Conservation (phyloP, 2,797 vertebrate species). For the Coranthus polyacanthus region DNA sequence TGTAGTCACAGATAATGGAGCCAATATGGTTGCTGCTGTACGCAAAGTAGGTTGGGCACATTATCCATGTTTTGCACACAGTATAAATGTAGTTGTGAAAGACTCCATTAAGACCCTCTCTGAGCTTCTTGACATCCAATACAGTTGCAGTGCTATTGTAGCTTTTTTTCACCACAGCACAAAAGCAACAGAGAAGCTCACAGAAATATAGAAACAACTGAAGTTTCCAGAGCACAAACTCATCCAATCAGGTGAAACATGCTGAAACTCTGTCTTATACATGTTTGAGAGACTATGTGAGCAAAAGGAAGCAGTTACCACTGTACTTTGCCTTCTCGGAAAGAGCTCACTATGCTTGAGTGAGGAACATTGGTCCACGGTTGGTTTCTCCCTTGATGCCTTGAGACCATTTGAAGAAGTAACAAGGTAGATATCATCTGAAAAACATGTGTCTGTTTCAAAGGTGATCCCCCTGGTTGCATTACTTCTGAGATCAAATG, state of each 20-base stretch:
- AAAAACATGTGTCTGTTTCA: not conserved
- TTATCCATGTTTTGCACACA: slow-evolving; percentile 25
- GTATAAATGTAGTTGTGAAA: slow-evolving; percentile 9
- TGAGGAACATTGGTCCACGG: slow-evolving; percentile 15
- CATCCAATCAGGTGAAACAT: not conserved
- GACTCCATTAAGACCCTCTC: slow-evolving; percentile 2
- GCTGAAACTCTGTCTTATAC: slow-evolving; percentile 20
- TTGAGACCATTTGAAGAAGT: slow-evolving; percentile 20
- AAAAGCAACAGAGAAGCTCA: slow-evolving; percentile 2
- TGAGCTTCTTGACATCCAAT: not conserved
- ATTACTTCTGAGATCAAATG: not conserved
- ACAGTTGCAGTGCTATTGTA: slow-evolving; percentile 20
- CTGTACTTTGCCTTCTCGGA: slow-evolving; percentile 17
- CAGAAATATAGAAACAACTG: slow-evolving; percentile 15
- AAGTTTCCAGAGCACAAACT: slow-evolving; percentile 12
- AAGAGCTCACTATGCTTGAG: slow-evolving; percentile 26
- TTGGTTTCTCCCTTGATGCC: slow-evolving; percentile 4
- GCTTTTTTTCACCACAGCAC: slow-evolving; percentile 26
- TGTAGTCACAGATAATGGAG: slow-evolving; percentile 21
- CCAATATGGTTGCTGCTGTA: slow-evolving; percentile 31
- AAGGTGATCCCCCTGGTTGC: not conserved
- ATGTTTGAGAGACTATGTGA: slow-evolving; percentile 7
- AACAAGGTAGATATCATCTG: slow-evolving; percentile 9
- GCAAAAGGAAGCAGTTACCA: slow-evolving; percentile 27
- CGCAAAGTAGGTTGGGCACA: too few species aligned